Base-by-base conservation (phyloP, 2,888 invertebrate species). In the Papilio protenor region DNA sequence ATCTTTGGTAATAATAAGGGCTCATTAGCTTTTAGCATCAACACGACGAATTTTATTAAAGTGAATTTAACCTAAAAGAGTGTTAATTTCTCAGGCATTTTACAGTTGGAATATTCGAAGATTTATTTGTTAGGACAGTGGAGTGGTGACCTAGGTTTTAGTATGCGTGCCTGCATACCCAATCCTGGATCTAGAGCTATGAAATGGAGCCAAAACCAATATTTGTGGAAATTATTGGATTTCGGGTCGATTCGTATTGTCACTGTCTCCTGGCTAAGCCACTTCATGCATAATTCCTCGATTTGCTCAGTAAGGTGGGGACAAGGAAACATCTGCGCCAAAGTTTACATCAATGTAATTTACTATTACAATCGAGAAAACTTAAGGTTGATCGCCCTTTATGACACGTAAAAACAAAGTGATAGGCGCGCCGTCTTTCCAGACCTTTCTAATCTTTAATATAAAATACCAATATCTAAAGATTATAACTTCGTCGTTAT, bases 211-310 rank as follows among this genome's bases (percentile, higher is more conserved):
- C 74, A 74, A 61, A 49, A 74, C 74, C 61, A 74, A 74, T 74
- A 74, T 74, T 74, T 74, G 61, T 61, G 74, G 61, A 74, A 64
- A 74, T 74, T 74, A 74, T 74, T 74, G 74, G 74, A 74, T 74
- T 64, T 61, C 61, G 47, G 61, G 61, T 74, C 61, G 74, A 49
- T 74, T 74, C 74, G 61, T 61, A 59, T 61, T 61, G 61, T 74
- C 61, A 74, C 61, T 74, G 61, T 61, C 74, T 61, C 49, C 23
- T 47, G 61, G 18, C 61, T 74, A 27, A 49, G 45, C 45, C 45
- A 61, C 47, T 74, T 74, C 61, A 74, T 47, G 61, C 61, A 73
- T 59, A 45, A 73, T 59, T 59, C 45, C 55, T 45, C 61, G 59
- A 59, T 73, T 73, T 47, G 59, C 73, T 73, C 57, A 40, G 33